Conservation (phyloP, 2,797 vertebrate genomes). For the Sarcophilus harrisii region DNA sequence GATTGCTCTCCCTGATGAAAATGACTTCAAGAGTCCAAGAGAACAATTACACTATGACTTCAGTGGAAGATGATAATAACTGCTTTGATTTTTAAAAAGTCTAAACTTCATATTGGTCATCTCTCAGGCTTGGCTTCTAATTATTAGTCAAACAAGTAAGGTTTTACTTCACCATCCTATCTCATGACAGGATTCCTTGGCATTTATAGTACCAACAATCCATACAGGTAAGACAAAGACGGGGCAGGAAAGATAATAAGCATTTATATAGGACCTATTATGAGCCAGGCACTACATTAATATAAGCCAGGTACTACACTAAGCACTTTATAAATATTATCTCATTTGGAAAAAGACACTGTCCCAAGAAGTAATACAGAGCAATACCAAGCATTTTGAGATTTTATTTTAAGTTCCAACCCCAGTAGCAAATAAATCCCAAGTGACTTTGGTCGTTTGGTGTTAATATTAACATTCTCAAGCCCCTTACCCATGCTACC, state of each 20-base stretch:
- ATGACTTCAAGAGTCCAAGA: neutral
- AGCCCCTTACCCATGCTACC: neutral
- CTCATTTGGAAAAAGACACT: neutral
- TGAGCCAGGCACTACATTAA: neutral
- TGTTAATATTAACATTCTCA: conserved; percentile 17
- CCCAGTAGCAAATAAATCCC: neutral
- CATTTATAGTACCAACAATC: neutral
- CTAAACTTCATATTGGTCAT: neutral
- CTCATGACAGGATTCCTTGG: neutral
- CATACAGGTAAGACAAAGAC: neutral
- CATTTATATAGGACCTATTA: neutral
- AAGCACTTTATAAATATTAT: neutral
- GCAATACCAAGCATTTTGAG: neutral
- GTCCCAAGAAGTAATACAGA: neutral
- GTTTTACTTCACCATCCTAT: neutral
- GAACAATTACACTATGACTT: neutral
- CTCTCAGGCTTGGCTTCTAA: neutral
- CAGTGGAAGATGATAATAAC: neutral
- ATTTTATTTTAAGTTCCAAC: conserved; percentile 1
- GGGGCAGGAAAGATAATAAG: neutral
- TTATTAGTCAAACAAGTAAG: neutral
- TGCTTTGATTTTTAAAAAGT: neutral
- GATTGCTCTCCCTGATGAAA: neutral
- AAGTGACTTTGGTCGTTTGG: conserved; percentile 29
- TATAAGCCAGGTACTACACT: neutral